phyloP scores from a whole-genome alignment of 2,113 vertebrate species.

The Muntiacus muntjak region DNA sequence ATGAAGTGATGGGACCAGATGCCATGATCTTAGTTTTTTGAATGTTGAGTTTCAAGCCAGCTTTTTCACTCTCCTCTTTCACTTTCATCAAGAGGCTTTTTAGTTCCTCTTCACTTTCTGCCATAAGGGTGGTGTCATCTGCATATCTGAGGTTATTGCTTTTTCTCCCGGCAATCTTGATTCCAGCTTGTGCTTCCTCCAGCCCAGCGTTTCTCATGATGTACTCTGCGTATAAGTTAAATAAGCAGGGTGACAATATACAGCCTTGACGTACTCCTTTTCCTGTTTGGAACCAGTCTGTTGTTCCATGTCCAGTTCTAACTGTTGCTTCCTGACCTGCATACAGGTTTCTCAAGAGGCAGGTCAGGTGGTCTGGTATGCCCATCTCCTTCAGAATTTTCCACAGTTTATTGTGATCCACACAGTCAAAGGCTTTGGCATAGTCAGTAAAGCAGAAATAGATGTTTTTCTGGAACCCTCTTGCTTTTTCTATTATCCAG shows the following conservation, averaged over 20 bases:
- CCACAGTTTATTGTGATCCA: neutral
- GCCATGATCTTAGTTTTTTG: neutral
- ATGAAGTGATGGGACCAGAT: neutral
- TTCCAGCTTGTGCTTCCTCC: neutral
- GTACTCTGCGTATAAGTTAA: neutral
- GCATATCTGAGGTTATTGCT: neutral
- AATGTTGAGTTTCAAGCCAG: neutral
- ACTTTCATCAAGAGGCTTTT: neutral
- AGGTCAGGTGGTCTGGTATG: neutral
- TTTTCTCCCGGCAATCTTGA: neutral
- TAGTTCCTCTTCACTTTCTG: neutral
- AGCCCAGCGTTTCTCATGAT: fast-evolving
- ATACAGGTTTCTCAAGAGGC: neutral
- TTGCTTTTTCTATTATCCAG: neutral
- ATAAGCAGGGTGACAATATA: neutral
- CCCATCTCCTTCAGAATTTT: neutral
- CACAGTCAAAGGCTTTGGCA: neutral
- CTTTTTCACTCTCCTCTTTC: neutral
- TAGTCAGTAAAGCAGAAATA: neutral
- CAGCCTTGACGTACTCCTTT: neutral
- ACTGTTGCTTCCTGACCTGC: neutral
- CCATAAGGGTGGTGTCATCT: neutral
- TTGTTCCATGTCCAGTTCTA: neutral
- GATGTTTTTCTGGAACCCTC: neutral
- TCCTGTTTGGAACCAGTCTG: neutral